Conservation (phyloP, 2,113 vertebrate species). For the Elephas maximus region DNA sequence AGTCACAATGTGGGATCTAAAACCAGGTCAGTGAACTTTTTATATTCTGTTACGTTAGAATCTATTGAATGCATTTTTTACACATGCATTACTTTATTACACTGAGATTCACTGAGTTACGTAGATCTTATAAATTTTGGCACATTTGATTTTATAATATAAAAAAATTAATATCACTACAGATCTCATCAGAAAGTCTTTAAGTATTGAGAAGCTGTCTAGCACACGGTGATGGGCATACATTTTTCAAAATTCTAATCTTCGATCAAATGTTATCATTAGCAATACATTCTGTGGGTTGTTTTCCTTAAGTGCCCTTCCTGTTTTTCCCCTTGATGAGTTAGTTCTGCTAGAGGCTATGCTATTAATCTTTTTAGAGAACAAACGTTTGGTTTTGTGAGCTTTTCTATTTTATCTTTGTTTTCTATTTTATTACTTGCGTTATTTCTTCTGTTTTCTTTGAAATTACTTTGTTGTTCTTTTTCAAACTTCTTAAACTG, state of each 20-base stretch:
- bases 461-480: background rate
- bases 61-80: background rate
- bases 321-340: background rate
- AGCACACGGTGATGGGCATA: background rate
- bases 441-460: background rate
- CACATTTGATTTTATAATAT: background rate
- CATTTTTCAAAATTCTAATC: conserved; percentile 19
- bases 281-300: background rate
- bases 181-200: background rate
- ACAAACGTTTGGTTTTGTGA: background rate
- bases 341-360: background rate
- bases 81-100: background rate
- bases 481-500: background rate
- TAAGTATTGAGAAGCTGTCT: background rate
- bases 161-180: background rate
- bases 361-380: background rate
- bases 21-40: background rate
- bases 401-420: background rate
- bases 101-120: background rate
- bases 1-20: background rate
- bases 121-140: background rate
- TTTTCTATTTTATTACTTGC: background rate
- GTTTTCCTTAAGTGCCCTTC: background rate
- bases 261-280: background rate
- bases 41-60: background rate